Evolutionary conservation across 2,113 vertebrate species (phyloP), one percentile per base, ranked within the genome.

Genomic region (Crocuta crocuta): DNA sequence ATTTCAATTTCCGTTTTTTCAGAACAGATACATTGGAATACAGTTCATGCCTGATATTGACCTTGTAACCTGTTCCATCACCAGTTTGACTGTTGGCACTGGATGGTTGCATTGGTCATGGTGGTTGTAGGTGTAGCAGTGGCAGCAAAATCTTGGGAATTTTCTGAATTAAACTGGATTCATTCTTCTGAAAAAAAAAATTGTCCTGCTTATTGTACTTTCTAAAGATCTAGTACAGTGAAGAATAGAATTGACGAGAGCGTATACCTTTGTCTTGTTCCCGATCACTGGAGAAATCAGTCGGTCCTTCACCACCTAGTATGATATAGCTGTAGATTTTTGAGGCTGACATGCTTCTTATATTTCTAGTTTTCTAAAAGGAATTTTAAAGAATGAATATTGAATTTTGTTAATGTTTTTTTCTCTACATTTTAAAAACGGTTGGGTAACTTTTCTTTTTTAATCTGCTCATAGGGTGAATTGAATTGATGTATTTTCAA

Each of bases 1-100:
- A 84, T 85, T 94, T 95, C 39, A 89, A 48, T 84, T 89, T 93
- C 33, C 0, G 26, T 39, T 79, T 63, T 79, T 92, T 85, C 73
- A 90, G 19, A 58, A 15, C n/a, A 86, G 90, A 33, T 53, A 19
- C n/a, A 43, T 65, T 53, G 74, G 86, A 85, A 80, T 63, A 43
- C 6, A 73, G 16, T 10, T 66, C 3, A 92, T 68, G 31, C 89
- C 4, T 70, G 31, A 80, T 65, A 70, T 35, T 65, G n/a, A 83
- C 21, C 17, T 78, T 50, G 39, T 33, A 58, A 58, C 48, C 33
- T 65, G 10, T 21, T 16, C 79, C 16, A 70, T 48, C 80, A 50
- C 24, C 71, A 74, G 63, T 15, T 70, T 71, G 26, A 16, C 21
- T 39, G 45, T 17, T 89, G 43, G 16, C 7, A 61, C 66, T 39